Percentiles rank a stretch among this genome's conserved stretches.
These are phyloP conservation scores for Darevskia mixta DNA, from an alignment of 2,797 vertebrate species.

Conservation along the genomic window DNA sequence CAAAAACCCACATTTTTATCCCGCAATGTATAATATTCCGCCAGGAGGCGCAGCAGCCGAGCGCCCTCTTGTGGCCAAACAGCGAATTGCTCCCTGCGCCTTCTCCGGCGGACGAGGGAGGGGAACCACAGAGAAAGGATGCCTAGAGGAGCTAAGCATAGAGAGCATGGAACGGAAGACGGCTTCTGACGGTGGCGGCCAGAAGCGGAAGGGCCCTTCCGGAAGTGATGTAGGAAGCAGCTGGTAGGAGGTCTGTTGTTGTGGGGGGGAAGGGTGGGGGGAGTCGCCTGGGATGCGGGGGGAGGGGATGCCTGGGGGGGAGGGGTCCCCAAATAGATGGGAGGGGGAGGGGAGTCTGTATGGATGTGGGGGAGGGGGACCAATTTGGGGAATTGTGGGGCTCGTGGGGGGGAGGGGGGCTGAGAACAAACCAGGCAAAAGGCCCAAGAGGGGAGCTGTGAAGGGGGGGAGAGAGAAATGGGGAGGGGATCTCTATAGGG, in stretches of 20 bases:
- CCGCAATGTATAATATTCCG: no score
- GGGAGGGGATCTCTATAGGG: background rate
- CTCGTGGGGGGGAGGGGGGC: background rate
- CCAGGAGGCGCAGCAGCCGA: no score
- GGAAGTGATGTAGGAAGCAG: background rate
- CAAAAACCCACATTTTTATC: no score
- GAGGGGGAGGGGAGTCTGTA: background rate
- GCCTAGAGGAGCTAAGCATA: rapidly evolving
- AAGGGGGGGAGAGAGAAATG: no score
- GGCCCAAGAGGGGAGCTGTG: no score
- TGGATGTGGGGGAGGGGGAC: background rate
- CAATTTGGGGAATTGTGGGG: background rate
- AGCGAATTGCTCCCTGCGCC: no score
- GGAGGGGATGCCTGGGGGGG: background rate
- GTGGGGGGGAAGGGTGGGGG: background rate
- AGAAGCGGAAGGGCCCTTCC: background rate
- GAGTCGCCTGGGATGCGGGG: background rate
- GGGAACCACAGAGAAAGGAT: background rate
- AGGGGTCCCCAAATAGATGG: background rate
- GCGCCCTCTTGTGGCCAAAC: no score
- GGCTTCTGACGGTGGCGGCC: background rate
- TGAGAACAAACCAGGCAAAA: no score
- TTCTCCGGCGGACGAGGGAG: background rate
- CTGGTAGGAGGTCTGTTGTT: background rate
- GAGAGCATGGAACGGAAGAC: background rate